A percentile compares a stretch with the other conserved stretches of the same genome.
Evolutionary conservation across 2,888 invertebrate species (phyloP).

Genomic region (Pecten maximus): DNA sequence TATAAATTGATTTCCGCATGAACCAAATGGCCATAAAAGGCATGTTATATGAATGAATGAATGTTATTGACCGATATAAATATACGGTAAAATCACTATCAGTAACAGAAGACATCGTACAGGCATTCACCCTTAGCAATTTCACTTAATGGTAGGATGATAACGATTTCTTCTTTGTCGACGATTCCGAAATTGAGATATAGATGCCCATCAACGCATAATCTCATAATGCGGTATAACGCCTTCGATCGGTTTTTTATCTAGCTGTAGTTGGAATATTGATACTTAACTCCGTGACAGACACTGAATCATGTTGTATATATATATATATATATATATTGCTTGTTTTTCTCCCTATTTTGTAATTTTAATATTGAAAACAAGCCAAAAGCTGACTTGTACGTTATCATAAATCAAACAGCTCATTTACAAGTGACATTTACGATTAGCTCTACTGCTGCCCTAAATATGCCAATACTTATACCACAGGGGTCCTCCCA

Average conservation of each 20-base stretch:
- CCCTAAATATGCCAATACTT: slow-evolving; percentile 23
- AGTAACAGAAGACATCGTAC: neutral
- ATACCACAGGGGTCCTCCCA: neutral
- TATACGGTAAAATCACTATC: neutral
- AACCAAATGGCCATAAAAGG: neutral
- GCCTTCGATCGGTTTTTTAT: neutral
- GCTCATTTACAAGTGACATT: slow-evolving; percentile 22
- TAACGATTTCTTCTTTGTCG: neutral
- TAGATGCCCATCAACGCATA: neutral
- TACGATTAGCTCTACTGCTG: neutral
- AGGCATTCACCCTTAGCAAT: neutral
- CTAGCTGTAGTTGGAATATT: neutral
- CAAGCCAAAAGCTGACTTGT: neutral
- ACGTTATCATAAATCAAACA: slow-evolving; percentile 21
- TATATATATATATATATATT: neutral
- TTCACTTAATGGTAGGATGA: neutral
- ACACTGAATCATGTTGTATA: neutral
- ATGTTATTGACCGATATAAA: neutral
- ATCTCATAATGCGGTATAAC: neutral
- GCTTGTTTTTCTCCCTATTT: neutral
- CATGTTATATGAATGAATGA: neutral
- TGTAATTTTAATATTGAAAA: slow-evolving; percentile 17
- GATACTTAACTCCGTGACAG: neutral
- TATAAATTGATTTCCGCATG: neutral
- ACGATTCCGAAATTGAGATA: neutral